These are phyloP conservation scores for Tetramorium alpestre DNA, from an alignment of 1,140 invertebrate genomes.

Conservation along the genomic window DNA sequence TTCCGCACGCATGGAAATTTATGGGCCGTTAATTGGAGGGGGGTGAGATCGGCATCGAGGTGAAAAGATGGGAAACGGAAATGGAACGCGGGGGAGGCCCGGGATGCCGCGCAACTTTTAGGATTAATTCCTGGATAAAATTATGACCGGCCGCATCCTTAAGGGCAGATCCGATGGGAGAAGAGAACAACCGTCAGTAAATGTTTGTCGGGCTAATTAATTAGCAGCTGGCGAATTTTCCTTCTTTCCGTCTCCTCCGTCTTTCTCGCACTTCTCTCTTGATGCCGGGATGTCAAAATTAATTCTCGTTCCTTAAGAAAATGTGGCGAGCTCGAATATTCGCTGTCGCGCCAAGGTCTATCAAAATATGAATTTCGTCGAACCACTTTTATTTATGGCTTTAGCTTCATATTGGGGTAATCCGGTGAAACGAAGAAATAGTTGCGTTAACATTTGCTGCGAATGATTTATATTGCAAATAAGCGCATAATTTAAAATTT, in stretches of 20 bases:
- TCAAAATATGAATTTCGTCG: neutral
- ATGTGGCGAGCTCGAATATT: neutral
- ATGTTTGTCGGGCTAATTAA: constrained; percentile 81
- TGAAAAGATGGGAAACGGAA: constrained; percentile 9
- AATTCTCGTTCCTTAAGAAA: constrained; percentile 57
- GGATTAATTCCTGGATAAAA: constrained; percentile 63
- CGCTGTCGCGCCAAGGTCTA: neutral
- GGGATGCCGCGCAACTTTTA: constrained; percentile 48
- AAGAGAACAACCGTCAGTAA: constrained; percentile 27
- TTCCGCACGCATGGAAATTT: constrained; percentile 47
- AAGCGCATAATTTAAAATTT: neutral
- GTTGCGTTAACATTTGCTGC: neutral
- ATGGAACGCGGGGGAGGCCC: neutral
- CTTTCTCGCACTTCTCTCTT: neutral
- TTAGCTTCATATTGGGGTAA: neutral
- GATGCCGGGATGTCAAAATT: constrained; percentile 73
- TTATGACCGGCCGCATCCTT: neutral
- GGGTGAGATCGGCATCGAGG: constrained; percentile 19
- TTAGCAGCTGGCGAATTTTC: constrained; percentile 79
- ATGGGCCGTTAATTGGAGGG: constrained; percentile 64
- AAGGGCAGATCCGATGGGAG: neutral
- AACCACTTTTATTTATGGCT: neutral
- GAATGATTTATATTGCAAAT: constrained; percentile 5
- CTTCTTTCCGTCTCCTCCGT: neutral
- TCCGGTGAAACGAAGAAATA: neutral